Conservation (phyloP, 2,797 vertebrate genomes). For the Tenualosa ilisha region DNA sequence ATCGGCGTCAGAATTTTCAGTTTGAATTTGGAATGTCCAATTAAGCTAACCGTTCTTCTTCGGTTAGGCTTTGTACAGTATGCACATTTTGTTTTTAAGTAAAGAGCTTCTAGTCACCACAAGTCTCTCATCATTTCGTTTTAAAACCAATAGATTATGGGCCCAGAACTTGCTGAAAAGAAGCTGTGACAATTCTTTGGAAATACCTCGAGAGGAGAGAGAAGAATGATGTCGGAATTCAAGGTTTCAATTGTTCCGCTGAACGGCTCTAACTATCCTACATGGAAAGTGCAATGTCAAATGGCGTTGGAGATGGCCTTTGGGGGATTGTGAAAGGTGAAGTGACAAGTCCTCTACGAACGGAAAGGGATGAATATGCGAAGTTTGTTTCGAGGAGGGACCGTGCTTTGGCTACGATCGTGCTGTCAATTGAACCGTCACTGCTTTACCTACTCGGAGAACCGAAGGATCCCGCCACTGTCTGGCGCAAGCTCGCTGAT, state of each 20-base stretch:
- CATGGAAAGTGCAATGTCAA: slow-evolving; percentile 6
- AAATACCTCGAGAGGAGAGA: background rate
- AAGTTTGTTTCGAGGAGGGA: background rate
- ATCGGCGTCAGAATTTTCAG: too few species aligned
- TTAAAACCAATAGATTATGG: too few species aligned
- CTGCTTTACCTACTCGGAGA: background rate
- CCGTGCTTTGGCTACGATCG: background rate
- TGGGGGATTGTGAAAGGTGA: background rate
- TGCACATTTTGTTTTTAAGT: too few species aligned
- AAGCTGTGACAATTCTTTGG: too few species aligned
- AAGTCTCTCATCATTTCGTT: too few species aligned
- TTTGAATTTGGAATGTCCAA: too few species aligned
- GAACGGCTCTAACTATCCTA: slow-evolving; percentile 9
- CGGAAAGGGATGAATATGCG: background rate
- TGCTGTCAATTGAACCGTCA: background rate
- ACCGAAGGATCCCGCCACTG: background rate
- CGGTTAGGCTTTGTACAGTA: too few species aligned
- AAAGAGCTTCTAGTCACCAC: too few species aligned
- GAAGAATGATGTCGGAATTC: background rate
- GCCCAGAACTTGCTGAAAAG: too few species aligned
- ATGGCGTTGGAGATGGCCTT: background rate
- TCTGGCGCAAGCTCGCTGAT: background rate
- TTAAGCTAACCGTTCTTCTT: too few species aligned
- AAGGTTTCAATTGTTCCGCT: background rate
- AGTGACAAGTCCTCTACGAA: background rate